Base-by-base conservation (phyloP, 1,140 invertebrate species). In the Tetranychus urticae region DNA sequence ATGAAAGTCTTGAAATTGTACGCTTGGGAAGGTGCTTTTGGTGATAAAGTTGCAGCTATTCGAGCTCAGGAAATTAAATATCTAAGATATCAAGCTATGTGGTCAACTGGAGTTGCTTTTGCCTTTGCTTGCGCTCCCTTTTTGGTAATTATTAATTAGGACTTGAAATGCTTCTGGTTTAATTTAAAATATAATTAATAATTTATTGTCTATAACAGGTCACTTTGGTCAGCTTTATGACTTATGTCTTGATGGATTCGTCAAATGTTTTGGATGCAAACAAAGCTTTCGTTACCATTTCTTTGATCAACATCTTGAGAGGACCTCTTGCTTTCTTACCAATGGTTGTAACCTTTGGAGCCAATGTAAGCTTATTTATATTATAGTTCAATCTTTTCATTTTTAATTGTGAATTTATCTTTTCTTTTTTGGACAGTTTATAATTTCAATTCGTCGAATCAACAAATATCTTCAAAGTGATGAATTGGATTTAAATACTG, bases 381-480 rank as follows among this genome's bases (percentile, higher is more conserved):
- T 42, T 42, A 6, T 42, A 42, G 10, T 10, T 42, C 39, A 42
- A 42, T 23, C 23, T 23, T 23, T 23, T 23, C 23, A 23, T 23
- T 23, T 42, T 42, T 6, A 42, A 42, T 42, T 42, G 10, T 10
- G 5, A 42, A 42, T 42, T 10, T 42, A 42, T 0, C 5, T 42
- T 6, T 42, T 42, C 39, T 6, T 6, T 42, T 42, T 23, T 23
- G 23, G 23, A 23, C 45, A 56, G 55, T 56, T 56, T 34, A 4
- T 56, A 0, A 84, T 88, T 59, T 86, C 83, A 61, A 77, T 87
- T 33, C 81, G 83, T 69, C 78, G 86, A 71, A 81, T 91, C 63
- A 88, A 89, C 69, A 86, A 86, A 73, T 91, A 88, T 72, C 82
- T 91, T 81, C 88, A 88, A 70, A 77, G 78, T 61, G 85, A 88